Percentiles rank a stretch among this genome's conserved stretches.
Evolutionary conservation across 92 coral and sea anemone species (phyloP).

Genomic region (Nematostella vectensis): DNA sequence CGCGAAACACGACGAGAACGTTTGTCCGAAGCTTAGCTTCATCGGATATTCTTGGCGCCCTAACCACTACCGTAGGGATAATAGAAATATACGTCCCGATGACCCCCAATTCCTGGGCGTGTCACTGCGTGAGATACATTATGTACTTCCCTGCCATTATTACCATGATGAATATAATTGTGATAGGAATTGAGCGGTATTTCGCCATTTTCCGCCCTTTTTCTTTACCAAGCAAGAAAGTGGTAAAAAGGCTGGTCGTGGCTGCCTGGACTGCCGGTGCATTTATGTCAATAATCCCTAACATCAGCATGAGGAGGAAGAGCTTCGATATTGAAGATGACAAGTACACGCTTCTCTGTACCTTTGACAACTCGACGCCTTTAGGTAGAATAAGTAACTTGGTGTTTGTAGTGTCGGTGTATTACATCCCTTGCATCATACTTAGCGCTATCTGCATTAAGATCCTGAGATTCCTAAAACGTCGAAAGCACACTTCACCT

Average conservation of each 20-base stretch:
- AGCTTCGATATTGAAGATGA: background rate
- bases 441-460: background rate
- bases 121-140: background rate
- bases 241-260: background rate
- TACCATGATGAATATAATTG: background rate
- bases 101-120: background rate
- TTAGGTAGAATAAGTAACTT: background rate
- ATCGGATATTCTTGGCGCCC: slow-evolving; percentile 4
- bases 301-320: background rate
- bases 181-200: slow-evolving; percentile 12
- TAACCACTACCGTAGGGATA: background rate
- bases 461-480: background rate
- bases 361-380: background rate
- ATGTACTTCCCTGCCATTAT: background rate
- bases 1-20: too few relatives aligned
- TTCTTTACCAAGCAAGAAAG: background rate
- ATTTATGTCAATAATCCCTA: background rate
- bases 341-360: slow-evolving; percentile 1
- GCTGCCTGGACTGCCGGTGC: slow-evolving; percentile 6
- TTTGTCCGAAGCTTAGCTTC: slow-evolving; percentile 10
- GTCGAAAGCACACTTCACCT: slow-evolving; percentile 1
- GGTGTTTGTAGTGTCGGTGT: background rate
- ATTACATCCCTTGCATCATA: background rate
- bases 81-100: slow-evolving; percentile 4
- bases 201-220: slow-evolving; percentile 5